phyloP scores from a whole-genome alignment of 2,797 vertebrate genomes.

The Zenarchopterus dispar region DNA sequence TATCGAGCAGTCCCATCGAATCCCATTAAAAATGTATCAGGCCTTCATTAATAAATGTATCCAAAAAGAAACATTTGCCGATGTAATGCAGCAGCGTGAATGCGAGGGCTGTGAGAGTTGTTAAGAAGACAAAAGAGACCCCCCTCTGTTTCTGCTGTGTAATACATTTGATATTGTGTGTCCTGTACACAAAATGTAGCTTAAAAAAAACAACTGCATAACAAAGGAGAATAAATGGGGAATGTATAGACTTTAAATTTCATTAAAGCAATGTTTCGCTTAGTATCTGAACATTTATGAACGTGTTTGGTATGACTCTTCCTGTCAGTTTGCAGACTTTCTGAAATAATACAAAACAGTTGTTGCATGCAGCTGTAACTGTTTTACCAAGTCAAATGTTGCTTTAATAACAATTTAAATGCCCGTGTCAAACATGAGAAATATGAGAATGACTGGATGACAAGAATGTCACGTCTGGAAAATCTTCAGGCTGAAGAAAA shows the following conservation, averaged over 20 bases:
- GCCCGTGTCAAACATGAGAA: conserved; percentile 21
- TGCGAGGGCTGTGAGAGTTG: conserved; percentile 24
- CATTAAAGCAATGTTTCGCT: conserved; percentile 63
- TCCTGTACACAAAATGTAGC: conserved; percentile 36
- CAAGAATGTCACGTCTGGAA: conserved; percentile 7
- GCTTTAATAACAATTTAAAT: conserved; percentile 47
- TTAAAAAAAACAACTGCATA: neutral
- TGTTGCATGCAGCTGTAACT: conserved; percentile 49
- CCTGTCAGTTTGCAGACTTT: conserved; percentile 17
- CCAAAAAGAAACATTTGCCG: conserved; percentile 58
- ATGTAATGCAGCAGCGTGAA: conserved; percentile 48
- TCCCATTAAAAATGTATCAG: conserved; percentile 70
- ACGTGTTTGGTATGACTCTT: conserved; percentile 20
- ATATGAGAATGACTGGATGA: conserved; percentile 11
- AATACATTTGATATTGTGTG: conserved; percentile 33
- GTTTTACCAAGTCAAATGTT: conserved; percentile 54
- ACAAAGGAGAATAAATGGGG: conserved; percentile 7
- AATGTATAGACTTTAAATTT: conserved; percentile 32
- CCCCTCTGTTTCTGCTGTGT: conserved; percentile 24
- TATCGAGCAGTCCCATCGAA: conserved; percentile 59
- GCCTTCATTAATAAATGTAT: conserved; percentile 69
- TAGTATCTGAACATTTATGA: conserved; percentile 30
- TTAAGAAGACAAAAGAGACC: conserved; percentile 31
- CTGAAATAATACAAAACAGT: conserved; percentile 19
- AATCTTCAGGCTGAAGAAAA: conserved; percentile 12